Evolutionary conservation across 2,113 vertebrate genomes (phyloP).

Genomic region (Ursus arctos): DNA sequence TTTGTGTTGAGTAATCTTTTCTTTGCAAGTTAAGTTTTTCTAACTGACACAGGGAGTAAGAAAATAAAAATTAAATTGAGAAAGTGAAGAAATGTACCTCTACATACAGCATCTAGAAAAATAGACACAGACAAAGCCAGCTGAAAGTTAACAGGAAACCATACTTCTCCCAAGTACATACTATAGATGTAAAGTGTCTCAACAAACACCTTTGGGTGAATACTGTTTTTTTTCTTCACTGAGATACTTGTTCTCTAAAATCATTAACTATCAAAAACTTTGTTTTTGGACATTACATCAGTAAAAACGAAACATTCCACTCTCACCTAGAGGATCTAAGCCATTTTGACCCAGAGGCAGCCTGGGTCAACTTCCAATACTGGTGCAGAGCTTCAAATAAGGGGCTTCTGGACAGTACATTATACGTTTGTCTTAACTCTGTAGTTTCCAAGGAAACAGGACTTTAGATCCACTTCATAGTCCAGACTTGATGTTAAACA

Average conservation of each 20-base stretch:
- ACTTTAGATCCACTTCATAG: slow-evolving; percentile 39
- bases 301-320: not conserved
- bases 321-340: not conserved
- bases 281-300: not conserved
- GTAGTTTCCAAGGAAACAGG: slow-evolving; percentile 69
- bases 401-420: not conserved
- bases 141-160: not conserved
- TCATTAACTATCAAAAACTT: not conserved
- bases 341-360: slow-evolving; percentile 22
- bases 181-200: not conserved
- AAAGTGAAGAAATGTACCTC: not conserved
- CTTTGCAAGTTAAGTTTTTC: not conserved
- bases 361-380: slow-evolving; percentile 10
- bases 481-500: slow-evolving; percentile 15
- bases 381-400: not conserved
- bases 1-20: not conserved
- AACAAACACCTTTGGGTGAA: not conserved
- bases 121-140: not conserved
- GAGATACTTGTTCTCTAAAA: not conserved
- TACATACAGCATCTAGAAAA: not conserved
- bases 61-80: not conserved
- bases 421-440: not conserved
- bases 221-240: not conserved
- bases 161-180: not conserved
- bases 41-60: not conserved